phyloP scores from a whole-genome alignment of 2,113 vertebrate species.

The Rattus rattus region DNA sequence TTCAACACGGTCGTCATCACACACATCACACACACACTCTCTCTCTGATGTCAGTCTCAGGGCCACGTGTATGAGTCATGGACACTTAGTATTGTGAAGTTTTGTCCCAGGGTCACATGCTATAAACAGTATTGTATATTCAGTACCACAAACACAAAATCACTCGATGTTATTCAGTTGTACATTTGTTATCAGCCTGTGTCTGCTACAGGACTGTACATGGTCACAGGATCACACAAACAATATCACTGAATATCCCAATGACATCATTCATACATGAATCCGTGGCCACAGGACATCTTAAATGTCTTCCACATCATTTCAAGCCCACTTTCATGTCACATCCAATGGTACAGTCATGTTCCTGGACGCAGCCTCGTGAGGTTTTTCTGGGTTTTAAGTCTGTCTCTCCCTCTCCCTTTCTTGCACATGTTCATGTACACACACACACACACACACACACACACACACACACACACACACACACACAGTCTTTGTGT shows the following conservation, averaged over 20 bases:
- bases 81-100: background rate
- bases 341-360: background rate
- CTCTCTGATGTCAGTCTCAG: background rate
- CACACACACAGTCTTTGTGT: background rate
- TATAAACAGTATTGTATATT: background rate
- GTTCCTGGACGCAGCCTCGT: background rate
- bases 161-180: background rate
- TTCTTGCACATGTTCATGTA: no score
- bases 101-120: background rate
- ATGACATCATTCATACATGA: slow-evolving; percentile 6
- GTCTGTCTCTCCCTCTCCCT: background rate
- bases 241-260: background rate
- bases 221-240: background rate
- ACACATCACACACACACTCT: background rate
- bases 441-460: no score
- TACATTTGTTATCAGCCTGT: background rate
- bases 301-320: background rate
- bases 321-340: slow-evolving; percentile 31
- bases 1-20: background rate
- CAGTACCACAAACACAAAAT: background rate
- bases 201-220: background rate
- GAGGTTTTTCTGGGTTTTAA: background rate
- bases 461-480: background rate
- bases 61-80: background rate
- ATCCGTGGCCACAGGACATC: background rate